Conservation (phyloP, 2,113 vertebrate species). For the Lagopus muta region DNA sequence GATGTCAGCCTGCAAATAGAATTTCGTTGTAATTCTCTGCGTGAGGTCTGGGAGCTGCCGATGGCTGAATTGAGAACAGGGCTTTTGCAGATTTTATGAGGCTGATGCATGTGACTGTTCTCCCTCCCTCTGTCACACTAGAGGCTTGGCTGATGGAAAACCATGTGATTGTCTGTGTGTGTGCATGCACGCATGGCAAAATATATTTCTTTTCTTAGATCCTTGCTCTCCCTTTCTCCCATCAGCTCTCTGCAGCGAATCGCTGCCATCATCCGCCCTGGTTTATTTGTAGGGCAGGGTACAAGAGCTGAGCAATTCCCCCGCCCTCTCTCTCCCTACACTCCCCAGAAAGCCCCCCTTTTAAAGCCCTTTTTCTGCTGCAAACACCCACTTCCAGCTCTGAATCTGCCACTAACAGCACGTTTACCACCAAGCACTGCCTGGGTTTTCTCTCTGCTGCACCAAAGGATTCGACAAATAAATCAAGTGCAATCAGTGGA, state of each 20-base stretch:
- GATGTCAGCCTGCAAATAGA: conserved; percentile 57
- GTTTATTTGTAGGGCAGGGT: background rate
- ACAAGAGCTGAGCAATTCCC: background rate
- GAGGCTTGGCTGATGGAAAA: conserved; percentile 11
- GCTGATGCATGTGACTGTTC: background rate
- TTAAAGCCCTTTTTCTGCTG: background rate
- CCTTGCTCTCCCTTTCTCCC: background rate
- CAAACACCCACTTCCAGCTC: background rate
- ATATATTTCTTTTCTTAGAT: background rate
- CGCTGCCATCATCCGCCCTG: too few relatives aligned
- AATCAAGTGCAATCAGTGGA: background rate
- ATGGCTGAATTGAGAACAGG: conserved; percentile 43
- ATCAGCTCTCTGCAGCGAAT: background rate
- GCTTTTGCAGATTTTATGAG: conserved; percentile 58
- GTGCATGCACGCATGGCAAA: background rate
- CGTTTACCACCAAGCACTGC: background rate
- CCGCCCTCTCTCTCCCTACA: background rate
- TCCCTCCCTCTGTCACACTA: conserved; percentile 21
- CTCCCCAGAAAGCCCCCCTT: background rate
- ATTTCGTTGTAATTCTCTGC: conserved; percentile 54
- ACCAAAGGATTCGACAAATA: background rate
- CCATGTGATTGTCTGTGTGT: background rate
- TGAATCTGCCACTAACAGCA: background rate
- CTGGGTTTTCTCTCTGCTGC: background rate
- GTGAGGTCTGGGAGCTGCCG: conserved; percentile 54